These are phyloP conservation scores for Phyllostomus hastatus DNA, from an alignment of 2,113 vertebrate genomes.

Conservation along the genomic window DNA sequence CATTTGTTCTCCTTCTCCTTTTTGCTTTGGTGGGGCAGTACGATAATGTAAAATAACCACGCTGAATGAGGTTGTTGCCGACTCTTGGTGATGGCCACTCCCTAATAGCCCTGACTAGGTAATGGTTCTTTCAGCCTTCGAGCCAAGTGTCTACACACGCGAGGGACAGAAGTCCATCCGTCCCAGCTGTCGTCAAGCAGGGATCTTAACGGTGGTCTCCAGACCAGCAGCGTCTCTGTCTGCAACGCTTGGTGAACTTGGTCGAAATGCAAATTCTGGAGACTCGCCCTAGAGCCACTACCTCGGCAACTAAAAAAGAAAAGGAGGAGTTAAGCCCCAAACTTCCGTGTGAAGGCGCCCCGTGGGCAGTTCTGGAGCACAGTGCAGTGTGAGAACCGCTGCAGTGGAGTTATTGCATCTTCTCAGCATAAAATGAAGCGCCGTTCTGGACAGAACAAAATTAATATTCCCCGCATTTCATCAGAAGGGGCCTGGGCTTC, in stretches of 20 bases:
- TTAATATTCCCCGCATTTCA: not conserved
- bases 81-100: not conserved
- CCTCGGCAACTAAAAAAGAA: not conserved
- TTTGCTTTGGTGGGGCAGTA: not conserved
- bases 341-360: not conserved
- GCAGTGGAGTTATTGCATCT: not conserved
- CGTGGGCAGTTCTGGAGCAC: not conserved
- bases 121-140: not conserved
- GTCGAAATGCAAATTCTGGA: not conserved
- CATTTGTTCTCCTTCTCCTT: not conserved
- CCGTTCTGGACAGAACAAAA: not conserved
- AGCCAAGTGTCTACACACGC: not conserved
- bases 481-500: not conserved
- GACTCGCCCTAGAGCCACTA: rapidly evolving
- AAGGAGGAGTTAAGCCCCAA: not conserved
- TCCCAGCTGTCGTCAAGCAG: not conserved
- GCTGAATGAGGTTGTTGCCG: not conserved
- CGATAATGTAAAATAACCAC: not conserved
- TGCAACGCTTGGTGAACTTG: not conserved
- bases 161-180: not conserved
- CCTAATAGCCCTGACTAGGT: not conserved
- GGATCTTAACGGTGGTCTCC: not conserved
- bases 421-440: not conserved
- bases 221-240: not conserved
- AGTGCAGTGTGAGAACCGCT: not conserved